Evolutionary conservation across 1,140 invertebrate species (phyloP).

Genomic region (Tribolium castaneum): DNA sequence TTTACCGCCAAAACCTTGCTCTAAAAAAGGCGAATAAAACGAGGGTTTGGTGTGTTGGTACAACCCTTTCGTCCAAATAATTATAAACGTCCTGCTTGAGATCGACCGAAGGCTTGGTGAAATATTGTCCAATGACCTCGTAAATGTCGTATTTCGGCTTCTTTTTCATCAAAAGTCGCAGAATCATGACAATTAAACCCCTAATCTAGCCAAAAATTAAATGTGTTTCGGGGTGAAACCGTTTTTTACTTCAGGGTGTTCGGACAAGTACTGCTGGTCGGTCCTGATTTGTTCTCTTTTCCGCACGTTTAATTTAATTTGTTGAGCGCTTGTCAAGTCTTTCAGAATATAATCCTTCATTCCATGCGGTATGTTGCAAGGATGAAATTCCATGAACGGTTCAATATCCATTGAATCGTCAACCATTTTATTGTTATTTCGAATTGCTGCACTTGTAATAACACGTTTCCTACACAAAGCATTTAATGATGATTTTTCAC

Average conservation of each 20-base stretch:
- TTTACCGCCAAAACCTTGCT: background rate
- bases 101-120: background rate
- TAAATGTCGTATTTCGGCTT: background rate
- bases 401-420: constrained; percentile 25
- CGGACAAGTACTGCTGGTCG: constrained; percentile 35
- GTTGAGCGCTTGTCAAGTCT: constrained; percentile 20
- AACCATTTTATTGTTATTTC: constrained; percentile 30
- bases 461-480: background rate
- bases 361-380: constrained; percentile 27
- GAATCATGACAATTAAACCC: constrained; percentile 7
- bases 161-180: background rate
- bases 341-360: constrained; percentile 35
- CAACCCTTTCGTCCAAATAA: constrained; percentile 8
- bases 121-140: background rate
- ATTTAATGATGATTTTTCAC: background rate
- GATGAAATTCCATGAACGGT: constrained; percentile 22
- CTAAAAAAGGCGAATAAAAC: background rate
- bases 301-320: background rate
- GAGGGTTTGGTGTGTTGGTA: background rate
- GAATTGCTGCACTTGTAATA: background rate
- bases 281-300: constrained; percentile 28
- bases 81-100: background rate
- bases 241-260: constrained; percentile 36
- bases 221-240: background rate
- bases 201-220: background rate